Evolutionary conservation across 2,797 vertebrate genomes (phyloP).

Genomic region (Myotis pilosus): DNA sequence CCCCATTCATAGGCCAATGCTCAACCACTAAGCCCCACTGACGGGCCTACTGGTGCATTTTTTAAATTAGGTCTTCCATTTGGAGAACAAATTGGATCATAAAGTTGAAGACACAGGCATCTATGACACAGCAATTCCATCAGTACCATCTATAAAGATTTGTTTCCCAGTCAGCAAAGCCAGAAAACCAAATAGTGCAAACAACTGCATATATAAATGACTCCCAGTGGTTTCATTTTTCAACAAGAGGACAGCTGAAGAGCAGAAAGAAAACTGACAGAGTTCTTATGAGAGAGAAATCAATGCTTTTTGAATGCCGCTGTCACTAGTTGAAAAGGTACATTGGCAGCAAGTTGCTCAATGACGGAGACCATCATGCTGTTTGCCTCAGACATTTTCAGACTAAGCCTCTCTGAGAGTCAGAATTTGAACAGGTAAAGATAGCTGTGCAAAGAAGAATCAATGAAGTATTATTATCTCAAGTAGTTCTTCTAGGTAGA

Average conservation of each 20-base stretch:
- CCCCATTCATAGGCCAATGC: no score
- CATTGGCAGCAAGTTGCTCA: not conserved
- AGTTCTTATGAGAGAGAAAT: constrained; percentile 30
- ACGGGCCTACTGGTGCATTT: no score
- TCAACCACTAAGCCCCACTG: no score
- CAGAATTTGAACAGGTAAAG: not conserved
- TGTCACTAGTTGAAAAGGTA: not conserved
- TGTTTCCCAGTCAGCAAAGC: not conserved
- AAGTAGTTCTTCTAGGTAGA: not conserved
- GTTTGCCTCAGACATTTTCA: not conserved
- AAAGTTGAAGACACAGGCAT: not conserved
- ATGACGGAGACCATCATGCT: not conserved
- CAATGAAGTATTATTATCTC: not conserved
- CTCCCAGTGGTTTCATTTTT: not conserved
- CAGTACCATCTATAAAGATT: not conserved
- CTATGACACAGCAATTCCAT: not conserved
- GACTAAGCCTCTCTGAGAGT: not conserved
- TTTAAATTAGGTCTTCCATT: not conserved
- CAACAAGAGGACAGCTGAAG: not conserved
- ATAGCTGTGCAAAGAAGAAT: not conserved
- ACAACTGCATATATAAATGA: not conserved
- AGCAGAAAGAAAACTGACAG: not conserved
- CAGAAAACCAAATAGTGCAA: not conserved
- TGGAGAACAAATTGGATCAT: not conserved
- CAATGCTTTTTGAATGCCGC: not conserved